Conservation (phyloP, 2,797 vertebrate genomes). For the Melanotaenia parkinsoni region DNA sequence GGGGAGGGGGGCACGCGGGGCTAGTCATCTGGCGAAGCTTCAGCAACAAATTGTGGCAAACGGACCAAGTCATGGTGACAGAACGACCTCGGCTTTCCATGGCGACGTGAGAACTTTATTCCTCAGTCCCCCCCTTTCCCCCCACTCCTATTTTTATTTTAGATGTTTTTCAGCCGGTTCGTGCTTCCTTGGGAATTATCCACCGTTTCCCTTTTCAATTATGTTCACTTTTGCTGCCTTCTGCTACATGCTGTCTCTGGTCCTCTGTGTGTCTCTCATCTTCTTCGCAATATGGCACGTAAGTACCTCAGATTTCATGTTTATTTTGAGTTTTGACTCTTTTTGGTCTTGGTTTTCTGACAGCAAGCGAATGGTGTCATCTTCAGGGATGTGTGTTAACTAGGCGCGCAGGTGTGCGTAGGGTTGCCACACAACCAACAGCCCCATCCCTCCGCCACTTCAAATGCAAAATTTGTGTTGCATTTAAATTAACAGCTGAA, state of each 20-base stretch:
- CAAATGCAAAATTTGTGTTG: not conserved
- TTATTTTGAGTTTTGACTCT: not conserved
- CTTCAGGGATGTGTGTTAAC: not conserved
- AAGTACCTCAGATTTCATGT: constrained; percentile 63
- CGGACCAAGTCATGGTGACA: constrained; percentile 67
- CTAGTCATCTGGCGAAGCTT: constrained; percentile 36
- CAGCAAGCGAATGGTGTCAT: not conserved
- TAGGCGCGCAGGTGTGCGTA: constrained; percentile 31
- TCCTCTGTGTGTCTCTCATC: constrained; percentile 86
- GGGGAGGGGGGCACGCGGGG: constrained; percentile 15
- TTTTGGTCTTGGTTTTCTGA: not conserved
- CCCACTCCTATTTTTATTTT: constrained; percentile 24
- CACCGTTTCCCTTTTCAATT: constrained; percentile 67
- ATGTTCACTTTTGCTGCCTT: constrained; percentile 89
- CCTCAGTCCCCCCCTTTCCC: not conserved
- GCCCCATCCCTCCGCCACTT: not conserved
- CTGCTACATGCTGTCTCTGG: constrained; percentile 88
- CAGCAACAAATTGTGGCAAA: constrained; percentile 68
- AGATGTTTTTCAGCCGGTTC: constrained; percentile 62
- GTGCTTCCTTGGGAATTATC: constrained; percentile 65
- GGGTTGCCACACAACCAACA: not conserved
- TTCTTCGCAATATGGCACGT: constrained; percentile 89
- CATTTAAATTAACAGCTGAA: not conserved
- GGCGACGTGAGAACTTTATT: constrained; percentile 71
- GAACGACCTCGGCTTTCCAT: constrained; percentile 40